phyloP scores from a whole-genome alignment of 2,113 vertebrate species.

The Cyanoramphus novaezelandiae region DNA sequence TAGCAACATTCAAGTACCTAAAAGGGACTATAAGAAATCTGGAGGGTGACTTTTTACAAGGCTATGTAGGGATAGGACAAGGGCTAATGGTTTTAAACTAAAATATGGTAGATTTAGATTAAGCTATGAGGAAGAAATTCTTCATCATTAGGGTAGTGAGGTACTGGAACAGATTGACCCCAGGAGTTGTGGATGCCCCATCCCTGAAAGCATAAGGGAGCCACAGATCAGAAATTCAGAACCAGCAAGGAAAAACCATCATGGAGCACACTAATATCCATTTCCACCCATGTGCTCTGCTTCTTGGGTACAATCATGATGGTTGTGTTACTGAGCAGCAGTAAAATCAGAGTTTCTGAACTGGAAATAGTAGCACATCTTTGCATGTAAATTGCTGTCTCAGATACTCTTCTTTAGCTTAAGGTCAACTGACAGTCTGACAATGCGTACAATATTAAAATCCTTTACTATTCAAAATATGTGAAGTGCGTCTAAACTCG shows the following conservation, averaged over 20 bases:
- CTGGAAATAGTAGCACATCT: neutral
- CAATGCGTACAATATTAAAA: neutral
- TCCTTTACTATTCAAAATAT: neutral
- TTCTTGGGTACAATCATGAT: neutral
- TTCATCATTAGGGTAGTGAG: neutral
- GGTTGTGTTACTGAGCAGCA: neutral
- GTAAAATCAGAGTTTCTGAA: neutral
- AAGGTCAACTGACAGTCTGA: neutral
- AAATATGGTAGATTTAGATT: neutral
- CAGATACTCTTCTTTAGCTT: neutral
- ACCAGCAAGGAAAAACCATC: neutral
- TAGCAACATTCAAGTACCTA: neutral
- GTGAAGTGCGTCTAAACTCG: neutral
- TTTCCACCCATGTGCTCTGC: neutral
- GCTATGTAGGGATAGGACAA: neutral
- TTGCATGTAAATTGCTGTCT: neutral
- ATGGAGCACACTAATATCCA: neutral
- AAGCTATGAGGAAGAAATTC: neutral
- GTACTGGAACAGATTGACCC: neutral
- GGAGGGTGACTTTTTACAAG: neutral
- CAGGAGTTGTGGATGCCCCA: neutral
- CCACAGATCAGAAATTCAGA: neutral
- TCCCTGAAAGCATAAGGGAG: neutral
- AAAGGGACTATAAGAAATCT: neutral
- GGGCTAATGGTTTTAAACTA: neutral